phyloP scores from a whole-genome alignment of 1,140 invertebrate genomes.

The Thaumetopoea pityocampa region DNA sequence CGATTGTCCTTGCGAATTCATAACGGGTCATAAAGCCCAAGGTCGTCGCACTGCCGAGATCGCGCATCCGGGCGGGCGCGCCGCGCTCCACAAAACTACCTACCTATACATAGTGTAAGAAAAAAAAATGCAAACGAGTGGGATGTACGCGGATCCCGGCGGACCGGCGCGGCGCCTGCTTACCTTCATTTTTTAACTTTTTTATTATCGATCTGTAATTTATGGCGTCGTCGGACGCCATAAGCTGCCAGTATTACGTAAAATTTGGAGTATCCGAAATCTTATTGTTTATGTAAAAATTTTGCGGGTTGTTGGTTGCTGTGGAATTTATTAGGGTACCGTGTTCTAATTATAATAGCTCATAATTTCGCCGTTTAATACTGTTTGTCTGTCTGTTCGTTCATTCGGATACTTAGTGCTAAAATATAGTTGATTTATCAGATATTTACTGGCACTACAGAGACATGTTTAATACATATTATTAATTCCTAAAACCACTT shows the following conservation, averaged over 20 bases:
- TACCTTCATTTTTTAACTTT: constrained; percentile 5
- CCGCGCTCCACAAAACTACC: constrained; percentile 20
- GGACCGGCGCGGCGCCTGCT: constrained; percentile 18
- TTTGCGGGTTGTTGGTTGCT: too few relatives aligned
- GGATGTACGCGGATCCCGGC: constrained; percentile 46
- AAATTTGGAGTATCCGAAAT: constrained; percentile 8
- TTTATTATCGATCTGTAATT: constrained; percentile 15
- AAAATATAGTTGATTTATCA: too few relatives aligned
- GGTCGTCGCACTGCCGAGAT: constrained; percentile 55
- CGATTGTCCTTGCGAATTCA: constrained; percentile 28
- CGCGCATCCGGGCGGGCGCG: constrained; percentile 41
- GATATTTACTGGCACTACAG: too few relatives aligned
- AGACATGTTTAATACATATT: too few relatives aligned
- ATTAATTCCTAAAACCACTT: too few relatives aligned
- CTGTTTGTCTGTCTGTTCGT: too few relatives aligned
- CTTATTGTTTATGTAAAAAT: too few relatives aligned
- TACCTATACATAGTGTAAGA: too few relatives aligned
- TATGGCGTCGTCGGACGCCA: constrained; percentile 15
- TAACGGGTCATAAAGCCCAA: constrained; percentile 41
- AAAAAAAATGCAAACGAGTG: constrained; percentile 37
- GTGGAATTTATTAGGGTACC: too few relatives aligned
- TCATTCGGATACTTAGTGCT: too few relatives aligned
- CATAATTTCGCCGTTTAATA: too few relatives aligned
- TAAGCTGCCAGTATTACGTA: constrained; percentile 23
- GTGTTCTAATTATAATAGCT: too few relatives aligned